phyloP scores from a whole-genome alignment of 1,140 invertebrate species.

The Ceratitis capitata region DNA sequence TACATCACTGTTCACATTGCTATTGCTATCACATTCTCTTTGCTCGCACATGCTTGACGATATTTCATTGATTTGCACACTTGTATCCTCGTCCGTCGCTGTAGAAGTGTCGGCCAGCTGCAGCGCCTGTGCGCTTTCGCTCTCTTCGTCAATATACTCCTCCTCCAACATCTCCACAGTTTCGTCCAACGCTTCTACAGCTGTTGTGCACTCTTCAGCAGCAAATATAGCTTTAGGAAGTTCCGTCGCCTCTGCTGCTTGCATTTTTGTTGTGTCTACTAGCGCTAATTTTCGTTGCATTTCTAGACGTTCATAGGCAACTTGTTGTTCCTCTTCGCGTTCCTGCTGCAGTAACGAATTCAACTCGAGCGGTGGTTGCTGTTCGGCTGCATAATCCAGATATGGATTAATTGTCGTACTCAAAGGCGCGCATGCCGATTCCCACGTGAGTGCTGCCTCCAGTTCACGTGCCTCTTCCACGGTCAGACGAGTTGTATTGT shows the following conservation, averaged over 20 bases:
- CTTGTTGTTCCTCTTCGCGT: conserved; percentile 58
- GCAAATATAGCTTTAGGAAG: conserved; percentile 9
- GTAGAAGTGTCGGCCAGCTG: not conserved
- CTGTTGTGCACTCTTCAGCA: not conserved
- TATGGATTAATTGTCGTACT: not conserved
- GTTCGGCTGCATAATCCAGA: conserved; percentile 25
- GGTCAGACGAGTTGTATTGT: not conserved
- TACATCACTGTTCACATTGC: not conserved
- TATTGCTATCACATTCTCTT: not conserved
- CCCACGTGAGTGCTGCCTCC: not conserved
- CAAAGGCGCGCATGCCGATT: conserved; percentile 32
- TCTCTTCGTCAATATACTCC: conserved; percentile 41
- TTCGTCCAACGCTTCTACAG: not conserved
- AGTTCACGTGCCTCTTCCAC: conserved; percentile 19
- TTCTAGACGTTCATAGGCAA: conserved; percentile 52
- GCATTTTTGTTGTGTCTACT: not conserved
- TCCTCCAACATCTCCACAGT: not conserved
- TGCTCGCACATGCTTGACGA: conserved; percentile 64
- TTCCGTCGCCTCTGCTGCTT: conserved; percentile 43
- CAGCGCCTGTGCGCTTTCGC: not conserved
- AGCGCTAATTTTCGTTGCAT: conserved; percentile 14
- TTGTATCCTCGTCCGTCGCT: conserved; percentile 53
- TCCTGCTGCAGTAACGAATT: conserved; percentile 60
- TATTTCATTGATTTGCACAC: conserved; percentile 72
- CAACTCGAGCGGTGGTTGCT: conserved; percentile 51